A percentile compares a stretch with the other conserved stretches of the same genome.
These are phyloP conservation scores for Rhinella marina DNA, from an alignment of 2,797 vertebrate genomes.

Conservation along the genomic window DNA sequence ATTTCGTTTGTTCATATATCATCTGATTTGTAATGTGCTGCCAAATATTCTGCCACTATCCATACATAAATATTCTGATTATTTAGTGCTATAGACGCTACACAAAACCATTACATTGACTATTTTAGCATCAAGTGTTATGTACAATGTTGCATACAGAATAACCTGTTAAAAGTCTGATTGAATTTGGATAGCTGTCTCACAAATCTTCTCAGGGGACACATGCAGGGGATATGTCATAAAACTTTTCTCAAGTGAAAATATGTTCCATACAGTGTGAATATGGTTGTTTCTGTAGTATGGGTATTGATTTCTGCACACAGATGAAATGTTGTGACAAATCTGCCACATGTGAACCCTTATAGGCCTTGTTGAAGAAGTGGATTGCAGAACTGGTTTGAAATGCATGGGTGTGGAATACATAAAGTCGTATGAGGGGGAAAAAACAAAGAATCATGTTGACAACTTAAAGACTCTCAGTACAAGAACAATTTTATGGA, in stretches of 20 bases:
- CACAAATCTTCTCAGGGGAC: background rate
- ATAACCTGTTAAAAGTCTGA: too few relatives aligned
- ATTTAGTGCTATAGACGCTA: too few relatives aligned
- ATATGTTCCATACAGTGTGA: background rate
- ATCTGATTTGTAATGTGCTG: too few relatives aligned
- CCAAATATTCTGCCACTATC: too few relatives aligned
- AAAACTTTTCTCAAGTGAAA: background rate
- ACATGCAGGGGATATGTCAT: background rate
- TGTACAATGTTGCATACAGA: too few relatives aligned
- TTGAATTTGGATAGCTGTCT: too few relatives aligned
- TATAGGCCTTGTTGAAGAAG: background rate
- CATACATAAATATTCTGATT: too few relatives aligned
- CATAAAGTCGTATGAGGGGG: background rate
- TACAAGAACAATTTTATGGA: conserved; percentile 2
- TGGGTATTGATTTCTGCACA: background rate
- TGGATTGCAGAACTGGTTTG: background rate
- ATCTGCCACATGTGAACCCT: background rate
- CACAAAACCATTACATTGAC: too few relatives aligned
- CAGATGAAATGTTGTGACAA: background rate
- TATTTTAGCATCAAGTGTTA: too few relatives aligned
- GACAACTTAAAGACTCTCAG: background rate
- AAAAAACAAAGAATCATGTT: background rate
- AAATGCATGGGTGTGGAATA: background rate
- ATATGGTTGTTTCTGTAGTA: background rate
- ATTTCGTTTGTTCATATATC: too few relatives aligned